Base-by-base conservation (phyloP, 2,888 invertebrate genomes). In the Anthrax anthrax region DNA sequence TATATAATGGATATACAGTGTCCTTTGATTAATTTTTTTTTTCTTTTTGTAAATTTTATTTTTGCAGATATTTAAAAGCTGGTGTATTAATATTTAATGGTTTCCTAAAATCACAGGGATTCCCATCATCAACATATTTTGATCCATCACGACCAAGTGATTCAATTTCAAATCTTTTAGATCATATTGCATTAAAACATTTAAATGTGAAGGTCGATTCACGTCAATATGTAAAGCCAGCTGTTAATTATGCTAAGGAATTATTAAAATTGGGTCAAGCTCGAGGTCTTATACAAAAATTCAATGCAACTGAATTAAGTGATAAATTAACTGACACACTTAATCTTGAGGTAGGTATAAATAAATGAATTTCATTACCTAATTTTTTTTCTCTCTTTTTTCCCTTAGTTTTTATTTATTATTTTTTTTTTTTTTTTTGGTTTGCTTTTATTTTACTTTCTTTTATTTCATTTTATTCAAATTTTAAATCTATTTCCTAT, bases 311-410 rank as follows among this genome's bases (percentile, higher is more conserved):
- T 56, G 81, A 82, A 47, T 67, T 88, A 10, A 83, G 83, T 13
- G 80, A 82, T 62, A 77, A 80, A 56, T 64, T 89, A 50, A 83
- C 85, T 1, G 84, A 87, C 60, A 81, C 84, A 2, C 74, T 89
- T 43, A 88, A 88, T 65, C 68, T 86, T 58, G 87, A 88, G 67
- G 69, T 67, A 57, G 55, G 43, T 56, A 14, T 32, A 14, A 39
- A 17, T 16, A 23, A 3, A 18, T 18, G 23, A n/a, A 3, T 29
- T 48, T 37, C n/a, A n/a, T n/a, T n/a, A n/a, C n/a, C n/a, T n/a
- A n/a, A n/a, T n/a, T n/a, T n/a, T n/a, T n/a, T n/a, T 37, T 27
- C 18, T 27, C 36, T 32, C 37, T 38, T 39, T 32, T 27, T n/a
- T n/a, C n/a, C n/a, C n/a, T n/a, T 27, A 2, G 23, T 27, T 8